A percentile compares a stretch with the other conserved stretches of the same genome.
Evolutionary conservation across 2,888 invertebrate species (phyloP).

Genomic region (Agrochola lota): DNA sequence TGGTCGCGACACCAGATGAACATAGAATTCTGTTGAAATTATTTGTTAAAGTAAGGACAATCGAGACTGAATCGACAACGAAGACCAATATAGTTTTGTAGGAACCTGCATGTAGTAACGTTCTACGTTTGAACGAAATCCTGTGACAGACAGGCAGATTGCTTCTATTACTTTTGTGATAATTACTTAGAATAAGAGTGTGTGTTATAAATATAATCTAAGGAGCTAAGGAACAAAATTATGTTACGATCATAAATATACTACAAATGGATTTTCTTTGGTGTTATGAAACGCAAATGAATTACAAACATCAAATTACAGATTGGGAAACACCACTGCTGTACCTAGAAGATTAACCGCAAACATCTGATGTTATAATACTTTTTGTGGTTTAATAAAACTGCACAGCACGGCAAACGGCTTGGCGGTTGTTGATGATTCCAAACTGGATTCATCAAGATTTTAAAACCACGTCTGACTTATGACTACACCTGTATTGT

Average conservation of each 20-base stretch:
- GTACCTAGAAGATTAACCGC: constrained; percentile 30
- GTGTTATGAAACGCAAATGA: not conserved
- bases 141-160: not conserved
- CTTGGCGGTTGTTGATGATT: constrained; percentile 14
- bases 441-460: not conserved
- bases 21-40: constrained; percentile 91
- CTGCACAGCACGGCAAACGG: not conserved
- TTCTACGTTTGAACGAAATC: not conserved
- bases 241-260: not conserved
- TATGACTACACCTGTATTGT: too few species aligned
- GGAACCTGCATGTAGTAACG: too few species aligned
- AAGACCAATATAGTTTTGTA: too few species aligned
- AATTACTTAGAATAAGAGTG: too few species aligned
- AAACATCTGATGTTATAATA: constrained; percentile 27
- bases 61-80: not conserved
- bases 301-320: constrained; percentile 6
- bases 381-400: constrained; percentile 36
- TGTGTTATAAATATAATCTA: too few species aligned
- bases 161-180: not conserved
- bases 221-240: not conserved
- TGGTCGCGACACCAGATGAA: constrained; percentile 95
- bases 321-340: constrained; percentile 21
- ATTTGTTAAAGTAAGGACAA: not conserved
- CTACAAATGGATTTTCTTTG: not conserved
- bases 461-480: not conserved